A percentile compares a stretch with the other conserved stretches of the same genome.
Conservation (phyloP, 2,797 vertebrate genomes). For the Mionectes olivaceus region DNA sequence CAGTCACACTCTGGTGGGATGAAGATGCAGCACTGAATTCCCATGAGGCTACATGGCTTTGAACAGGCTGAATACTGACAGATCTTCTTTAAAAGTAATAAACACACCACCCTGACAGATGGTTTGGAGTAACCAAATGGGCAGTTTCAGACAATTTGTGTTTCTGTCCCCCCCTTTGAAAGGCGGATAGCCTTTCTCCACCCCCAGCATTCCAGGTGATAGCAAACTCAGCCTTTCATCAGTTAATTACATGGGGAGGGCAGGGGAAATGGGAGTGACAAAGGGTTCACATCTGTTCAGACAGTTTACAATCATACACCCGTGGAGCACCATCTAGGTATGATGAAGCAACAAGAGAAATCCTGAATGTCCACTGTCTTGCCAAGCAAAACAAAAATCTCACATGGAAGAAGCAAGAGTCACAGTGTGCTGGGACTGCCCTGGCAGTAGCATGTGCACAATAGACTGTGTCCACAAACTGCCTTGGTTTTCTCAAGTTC, state of each 20-base stretch:
- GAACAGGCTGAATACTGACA: neutral
- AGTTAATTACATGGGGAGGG: neutral
- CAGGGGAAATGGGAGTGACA: neutral
- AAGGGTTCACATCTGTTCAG: neutral
- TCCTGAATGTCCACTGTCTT: neutral
- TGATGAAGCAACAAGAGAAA: neutral
- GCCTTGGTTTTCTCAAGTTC: neutral
- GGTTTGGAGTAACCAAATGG: neutral
- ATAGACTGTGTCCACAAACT: fast-evolving
- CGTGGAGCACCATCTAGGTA: neutral
- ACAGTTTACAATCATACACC: neutral
- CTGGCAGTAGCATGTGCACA: fast-evolving
- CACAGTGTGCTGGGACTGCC: neutral
- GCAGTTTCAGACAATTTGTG: neutral
- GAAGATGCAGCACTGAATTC: neutral
- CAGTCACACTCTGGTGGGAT: neutral
- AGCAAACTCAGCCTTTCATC: neutral
- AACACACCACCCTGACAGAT: neutral
- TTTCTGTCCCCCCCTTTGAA: neutral
- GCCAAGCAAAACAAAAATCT: neutral
- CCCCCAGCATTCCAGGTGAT: neutral
- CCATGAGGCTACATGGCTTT: neutral
- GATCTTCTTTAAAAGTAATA: neutral
- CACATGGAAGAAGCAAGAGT: neutral
- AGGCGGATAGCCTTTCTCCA: neutral